Evolutionary conservation across 2,797 vertebrate species (phyloP).

Genomic region (Melanogrammus aeglefinus): DNA sequence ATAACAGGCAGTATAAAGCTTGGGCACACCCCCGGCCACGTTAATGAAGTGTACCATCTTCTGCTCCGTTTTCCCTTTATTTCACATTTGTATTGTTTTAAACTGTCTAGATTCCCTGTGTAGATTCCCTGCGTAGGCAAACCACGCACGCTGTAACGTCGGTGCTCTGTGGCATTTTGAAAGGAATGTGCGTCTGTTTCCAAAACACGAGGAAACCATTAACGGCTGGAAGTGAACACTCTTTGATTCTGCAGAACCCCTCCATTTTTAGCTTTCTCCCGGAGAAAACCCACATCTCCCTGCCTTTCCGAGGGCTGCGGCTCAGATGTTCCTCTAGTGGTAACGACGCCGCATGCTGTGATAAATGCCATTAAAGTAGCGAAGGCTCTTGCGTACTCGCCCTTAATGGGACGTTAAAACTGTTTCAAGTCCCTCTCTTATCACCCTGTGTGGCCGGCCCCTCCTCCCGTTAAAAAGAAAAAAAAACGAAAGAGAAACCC

Average conservation of each 20-base stretch:
- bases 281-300: slow-evolving; percentile 2
- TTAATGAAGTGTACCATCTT: neutral
- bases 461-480: neutral
- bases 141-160: neutral
- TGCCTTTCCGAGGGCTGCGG: neutral
- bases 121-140: neutral
- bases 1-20: neutral
- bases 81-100: neutral
- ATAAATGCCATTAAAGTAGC: slow-evolving; percentile 21
- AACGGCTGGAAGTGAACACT: slow-evolving; percentile 11
- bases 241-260: slow-evolving; percentile 16
- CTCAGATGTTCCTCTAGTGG: slow-evolving; percentile 17
- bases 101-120: neutral
- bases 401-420: slow-evolving; percentile 24
- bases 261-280: slow-evolving; percentile 7
- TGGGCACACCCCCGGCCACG: neutral
- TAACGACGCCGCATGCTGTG: slow-evolving; percentile 20
- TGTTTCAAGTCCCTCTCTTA: slow-evolving; percentile 26
- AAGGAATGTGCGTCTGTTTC: slow-evolving; percentile 8
- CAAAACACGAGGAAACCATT: slow-evolving; percentile 27
- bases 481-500: neutral
- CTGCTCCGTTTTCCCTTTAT: neutral
- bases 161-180: neutral
- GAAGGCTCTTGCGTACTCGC: slow-evolving; percentile 4
- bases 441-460: slow-evolving; percentile 33